These are phyloP conservation scores for Lutraria rhynchaena DNA, from an alignment of 1,140 invertebrate species.

Conservation along the genomic window DNA sequence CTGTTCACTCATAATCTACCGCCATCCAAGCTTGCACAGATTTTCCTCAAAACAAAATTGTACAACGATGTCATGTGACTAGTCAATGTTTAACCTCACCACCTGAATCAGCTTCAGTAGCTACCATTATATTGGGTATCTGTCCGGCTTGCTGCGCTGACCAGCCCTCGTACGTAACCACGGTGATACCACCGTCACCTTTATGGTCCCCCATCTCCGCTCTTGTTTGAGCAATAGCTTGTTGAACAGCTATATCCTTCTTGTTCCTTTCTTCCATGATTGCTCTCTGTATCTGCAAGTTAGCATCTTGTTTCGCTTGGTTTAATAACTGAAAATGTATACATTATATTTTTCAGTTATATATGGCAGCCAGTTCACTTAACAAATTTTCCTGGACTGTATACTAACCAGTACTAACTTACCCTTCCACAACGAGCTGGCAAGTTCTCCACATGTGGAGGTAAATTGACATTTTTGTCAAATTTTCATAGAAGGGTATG, in stretches of 20 bases:
- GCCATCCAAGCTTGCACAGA: too few species aligned
- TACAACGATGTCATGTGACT: too few species aligned
- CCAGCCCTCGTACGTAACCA: constrained; percentile 73
- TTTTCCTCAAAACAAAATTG: too few species aligned
- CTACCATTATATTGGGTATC: constrained; percentile 60
- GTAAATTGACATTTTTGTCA: too few species aligned
- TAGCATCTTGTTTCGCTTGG: constrained; percentile 72
- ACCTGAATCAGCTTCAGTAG: constrained; percentile 25
- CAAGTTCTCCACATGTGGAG: too few species aligned
- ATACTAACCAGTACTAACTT: too few species aligned
- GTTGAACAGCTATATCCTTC: constrained; percentile 80
- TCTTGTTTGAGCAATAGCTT: constrained; percentile 77
- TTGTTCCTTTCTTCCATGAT: constrained; percentile 80
- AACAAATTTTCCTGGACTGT: too few species aligned
- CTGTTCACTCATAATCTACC: too few species aligned
- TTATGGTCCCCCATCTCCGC: constrained; percentile 78
- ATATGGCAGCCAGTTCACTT: too few species aligned
- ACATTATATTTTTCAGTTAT: too few species aligned
- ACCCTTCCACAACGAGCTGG: too few species aligned
- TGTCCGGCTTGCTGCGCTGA: constrained; percentile 44
- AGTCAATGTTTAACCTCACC: background rate
- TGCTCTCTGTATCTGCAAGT: constrained; percentile 78
- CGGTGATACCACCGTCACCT: constrained; percentile 70
- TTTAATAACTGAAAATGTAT: constrained; percentile 1
- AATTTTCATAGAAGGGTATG: too few species aligned